Percentiles rank a stretch among this genome's conserved stretches.
phyloP scores from a whole-genome alignment of 2,797 vertebrate genomes.

The Megalops cyprinoides region DNA sequence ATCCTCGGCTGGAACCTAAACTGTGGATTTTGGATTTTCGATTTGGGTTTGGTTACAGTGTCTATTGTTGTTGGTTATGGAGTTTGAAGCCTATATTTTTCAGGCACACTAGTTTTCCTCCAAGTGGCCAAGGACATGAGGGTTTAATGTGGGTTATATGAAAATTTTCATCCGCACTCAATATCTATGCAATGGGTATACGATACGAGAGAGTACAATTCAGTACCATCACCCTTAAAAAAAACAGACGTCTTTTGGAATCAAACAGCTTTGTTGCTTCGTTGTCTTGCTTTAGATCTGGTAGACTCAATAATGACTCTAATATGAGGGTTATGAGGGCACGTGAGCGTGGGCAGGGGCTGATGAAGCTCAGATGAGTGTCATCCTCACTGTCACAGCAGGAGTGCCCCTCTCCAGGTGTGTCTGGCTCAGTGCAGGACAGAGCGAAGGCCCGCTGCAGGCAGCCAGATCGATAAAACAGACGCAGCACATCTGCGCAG shows the following conservation, averaged over 20 bases:
- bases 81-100: not conserved
- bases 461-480: conserved; percentile 17
- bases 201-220: not conserved
- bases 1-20: not conserved
- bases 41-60: not conserved
- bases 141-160: not conserved
- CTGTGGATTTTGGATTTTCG: too few species aligned
- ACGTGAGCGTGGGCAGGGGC: too few species aligned
- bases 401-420: not conserved
- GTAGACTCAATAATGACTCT: not conserved
- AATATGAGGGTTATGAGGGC: too few species aligned
- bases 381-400: too few species aligned
- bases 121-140: not conserved
- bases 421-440: not conserved
- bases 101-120: not conserved
- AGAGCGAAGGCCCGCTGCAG: not conserved
- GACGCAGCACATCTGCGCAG: conserved; percentile 23
- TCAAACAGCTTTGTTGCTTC: not conserved
- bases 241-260: not conserved
- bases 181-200: not conserved
- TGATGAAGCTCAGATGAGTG: too few species aligned
- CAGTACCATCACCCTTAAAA: not conserved
- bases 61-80: not conserved
- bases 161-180: not conserved
- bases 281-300: not conserved